Conservation (phyloP, 2,113 vertebrate species). For the Ochotona princeps region DNA sequence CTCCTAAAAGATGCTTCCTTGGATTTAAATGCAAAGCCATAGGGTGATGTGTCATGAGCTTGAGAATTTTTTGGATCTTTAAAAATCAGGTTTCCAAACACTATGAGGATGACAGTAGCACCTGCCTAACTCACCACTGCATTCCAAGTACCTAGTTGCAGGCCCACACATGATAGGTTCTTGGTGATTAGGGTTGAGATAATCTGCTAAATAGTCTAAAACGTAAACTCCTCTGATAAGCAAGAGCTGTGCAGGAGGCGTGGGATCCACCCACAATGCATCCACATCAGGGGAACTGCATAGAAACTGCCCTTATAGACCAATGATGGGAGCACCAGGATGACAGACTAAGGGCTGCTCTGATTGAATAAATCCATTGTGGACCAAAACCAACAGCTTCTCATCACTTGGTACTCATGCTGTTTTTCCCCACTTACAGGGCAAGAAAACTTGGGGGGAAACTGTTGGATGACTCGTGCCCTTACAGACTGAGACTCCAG, state of each 20-base stretch:
- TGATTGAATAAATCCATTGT: background rate
- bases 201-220: background rate
- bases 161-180: background rate
- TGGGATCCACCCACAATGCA: background rate
- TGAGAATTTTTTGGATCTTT: background rate
- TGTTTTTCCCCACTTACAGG: background rate
- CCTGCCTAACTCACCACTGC: background rate
- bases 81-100: background rate
- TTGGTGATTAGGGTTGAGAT: background rate
- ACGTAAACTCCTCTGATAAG: background rate
- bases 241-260: fast-evolving
- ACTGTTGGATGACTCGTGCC: background rate
- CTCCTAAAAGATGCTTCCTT: background rate
- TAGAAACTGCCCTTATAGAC: background rate
- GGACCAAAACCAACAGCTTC: background rate
- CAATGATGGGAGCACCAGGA: background rate
- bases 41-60: background rate
- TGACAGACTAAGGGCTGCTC: background rate
- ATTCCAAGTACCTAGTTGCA: background rate
- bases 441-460: background rate
- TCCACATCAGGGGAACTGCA: no score
- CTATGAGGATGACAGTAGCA: background rate
- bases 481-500: background rate
- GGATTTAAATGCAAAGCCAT: slow-evolving; percentile 23
- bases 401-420: background rate